phyloP scores from a whole-genome alignment of 2,797 vertebrate species.

The Adelosebastes latens region DNA sequence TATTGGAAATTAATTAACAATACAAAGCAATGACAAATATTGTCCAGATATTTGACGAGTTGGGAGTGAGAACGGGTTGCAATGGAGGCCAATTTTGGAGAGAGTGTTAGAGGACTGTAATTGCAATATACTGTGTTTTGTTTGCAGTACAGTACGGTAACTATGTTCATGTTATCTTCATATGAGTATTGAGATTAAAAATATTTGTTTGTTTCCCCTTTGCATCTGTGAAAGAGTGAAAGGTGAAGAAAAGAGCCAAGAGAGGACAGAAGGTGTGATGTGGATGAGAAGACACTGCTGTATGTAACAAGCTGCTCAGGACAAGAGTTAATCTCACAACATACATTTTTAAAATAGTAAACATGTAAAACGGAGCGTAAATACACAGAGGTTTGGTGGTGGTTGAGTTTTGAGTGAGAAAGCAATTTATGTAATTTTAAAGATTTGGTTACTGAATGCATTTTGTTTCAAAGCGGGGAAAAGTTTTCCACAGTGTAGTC shows the following conservation, averaged over 20 bases:
- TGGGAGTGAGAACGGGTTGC: no score
- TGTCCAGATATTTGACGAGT: no score
- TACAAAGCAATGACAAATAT: no score
- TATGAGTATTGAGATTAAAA: no score
- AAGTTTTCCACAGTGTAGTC: no score
- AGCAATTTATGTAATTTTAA: not conserved
- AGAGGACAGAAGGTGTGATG: not conserved
- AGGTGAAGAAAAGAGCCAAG: not conserved
- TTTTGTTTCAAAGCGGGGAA: not conserved
- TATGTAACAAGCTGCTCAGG: not conserved
- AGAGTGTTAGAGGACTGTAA: no score
- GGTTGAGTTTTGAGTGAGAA: not conserved
- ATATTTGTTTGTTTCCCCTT: no score
- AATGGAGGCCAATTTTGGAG: no score
- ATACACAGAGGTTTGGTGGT: not conserved
- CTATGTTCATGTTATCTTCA: no score
- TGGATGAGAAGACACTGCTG: not conserved
- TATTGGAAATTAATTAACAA: no score
- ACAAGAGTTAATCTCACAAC: not conserved
- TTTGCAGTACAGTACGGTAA: no score
- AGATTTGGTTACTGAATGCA: not conserved
- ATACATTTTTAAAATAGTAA: not conserved
- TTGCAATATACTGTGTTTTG: no score
- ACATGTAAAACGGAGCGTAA: not conserved
- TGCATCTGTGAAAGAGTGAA: not conserved